Conservation (phyloP, 2,797 vertebrate species). For the Ctenopoma multispine region DNA sequence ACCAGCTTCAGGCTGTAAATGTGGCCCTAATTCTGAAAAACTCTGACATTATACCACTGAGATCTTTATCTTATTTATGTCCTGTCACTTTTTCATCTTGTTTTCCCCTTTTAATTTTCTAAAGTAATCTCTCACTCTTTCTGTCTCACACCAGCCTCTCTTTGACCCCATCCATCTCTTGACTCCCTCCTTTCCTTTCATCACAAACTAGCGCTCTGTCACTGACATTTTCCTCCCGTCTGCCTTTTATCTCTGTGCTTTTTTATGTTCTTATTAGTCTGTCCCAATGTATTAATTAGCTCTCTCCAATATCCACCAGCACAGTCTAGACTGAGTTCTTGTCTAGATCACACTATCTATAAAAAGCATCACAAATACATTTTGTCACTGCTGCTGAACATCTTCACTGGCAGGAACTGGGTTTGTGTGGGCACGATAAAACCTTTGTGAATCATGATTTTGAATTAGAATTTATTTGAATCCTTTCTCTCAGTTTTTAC, state of each 20-base stretch:
- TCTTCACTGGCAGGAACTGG: not conserved
- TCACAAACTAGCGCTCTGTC: conserved; percentile 36
- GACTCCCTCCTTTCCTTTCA: conserved; percentile 53
- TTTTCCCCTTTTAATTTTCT: conserved; percentile 29
- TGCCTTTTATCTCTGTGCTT: conserved; percentile 54
- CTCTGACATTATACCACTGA: not conserved
- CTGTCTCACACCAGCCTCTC: conserved; percentile 39
- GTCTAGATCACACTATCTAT: not conserved
- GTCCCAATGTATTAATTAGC: conserved; percentile 28
- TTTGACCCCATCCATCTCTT: conserved; percentile 46
- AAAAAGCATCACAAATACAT: not conserved
- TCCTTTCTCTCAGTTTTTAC: too few relatives aligned
- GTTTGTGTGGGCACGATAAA: not conserved
- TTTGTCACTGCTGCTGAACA: not conserved
- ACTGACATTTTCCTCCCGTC: conserved; percentile 34
- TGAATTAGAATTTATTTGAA: too few relatives aligned
- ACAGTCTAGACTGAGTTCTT: conserved; percentile 14
- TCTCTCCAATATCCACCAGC: conserved; percentile 30
- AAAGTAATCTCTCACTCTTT: conserved; percentile 23
- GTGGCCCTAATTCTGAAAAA: not conserved
- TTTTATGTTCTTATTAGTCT: conserved; percentile 41
- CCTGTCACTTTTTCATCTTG: not conserved
- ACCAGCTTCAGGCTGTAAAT: not conserved
- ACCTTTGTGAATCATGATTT: not conserved
- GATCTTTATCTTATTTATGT: not conserved